phyloP scores from a whole-genome alignment of 92 coral and sea anemone genomes.

The Pocillopora grandis region DNA sequence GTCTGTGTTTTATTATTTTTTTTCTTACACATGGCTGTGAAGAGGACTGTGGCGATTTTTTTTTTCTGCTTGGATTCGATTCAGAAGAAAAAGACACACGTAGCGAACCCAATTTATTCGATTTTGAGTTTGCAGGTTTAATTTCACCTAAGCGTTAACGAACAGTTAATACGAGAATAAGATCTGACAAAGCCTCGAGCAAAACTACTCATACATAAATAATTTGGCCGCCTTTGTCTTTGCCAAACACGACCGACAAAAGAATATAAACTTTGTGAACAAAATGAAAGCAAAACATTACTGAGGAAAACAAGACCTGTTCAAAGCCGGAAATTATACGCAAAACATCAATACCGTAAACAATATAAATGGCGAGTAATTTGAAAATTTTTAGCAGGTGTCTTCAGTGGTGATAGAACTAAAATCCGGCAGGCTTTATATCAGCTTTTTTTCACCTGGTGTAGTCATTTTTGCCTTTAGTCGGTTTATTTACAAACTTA shows the following conservation, averaged over 20 bases:
- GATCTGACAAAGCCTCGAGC: conserved; percentile 49
- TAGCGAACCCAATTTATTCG: conserved; percentile 15
- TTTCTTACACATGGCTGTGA: background rate
- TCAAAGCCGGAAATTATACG: conserved; percentile 76
- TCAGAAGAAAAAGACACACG: background rate
- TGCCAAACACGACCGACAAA: conserved; percentile 62
- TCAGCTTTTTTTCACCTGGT: conserved; percentile 59
- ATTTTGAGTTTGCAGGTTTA: conserved; percentile 13
- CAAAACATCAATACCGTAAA: conserved; percentile 63
- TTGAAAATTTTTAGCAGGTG: conserved; percentile 76
- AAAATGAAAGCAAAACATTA: conserved; percentile 65
- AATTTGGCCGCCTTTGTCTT: conserved; percentile 55
- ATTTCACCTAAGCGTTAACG: conserved; percentile 51
- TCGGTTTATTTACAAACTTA: conserved; percentile 57
- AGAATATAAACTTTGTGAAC: conserved; percentile 50
- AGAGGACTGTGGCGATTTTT: too few relatives aligned
- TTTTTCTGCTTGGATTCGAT: too few relatives aligned
- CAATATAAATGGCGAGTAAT: conserved; percentile 74
- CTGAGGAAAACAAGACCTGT: conserved; percentile 71
- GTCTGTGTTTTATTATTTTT: conserved; percentile 6
- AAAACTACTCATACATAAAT: conserved; percentile 50
- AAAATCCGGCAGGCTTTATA: conserved; percentile 55
- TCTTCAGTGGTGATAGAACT: conserved; percentile 48
- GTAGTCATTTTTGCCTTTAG: conserved; percentile 34
- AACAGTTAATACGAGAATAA: conserved; percentile 24